Evolutionary conservation across 2,888 invertebrate genomes (phyloP), one percentile per base, ranked within the genome.

Genomic region (Sminthurinus aureus): DNA sequence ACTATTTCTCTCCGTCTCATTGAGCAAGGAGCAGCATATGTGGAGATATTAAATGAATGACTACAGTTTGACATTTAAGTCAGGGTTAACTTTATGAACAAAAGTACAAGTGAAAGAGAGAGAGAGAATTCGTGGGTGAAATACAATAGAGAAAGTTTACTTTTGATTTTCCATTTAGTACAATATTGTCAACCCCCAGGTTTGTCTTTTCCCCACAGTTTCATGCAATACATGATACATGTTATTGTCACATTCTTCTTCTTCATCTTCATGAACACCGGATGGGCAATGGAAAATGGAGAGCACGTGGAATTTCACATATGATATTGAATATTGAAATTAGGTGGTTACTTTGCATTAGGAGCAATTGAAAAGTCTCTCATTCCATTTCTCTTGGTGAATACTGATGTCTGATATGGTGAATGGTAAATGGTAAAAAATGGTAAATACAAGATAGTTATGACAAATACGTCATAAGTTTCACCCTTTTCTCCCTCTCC

Each of bases 371-470:
- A 15, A 13, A 18, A 58, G 58, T 58, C 58, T 58, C 58, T 58
- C 38, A 38, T 38, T 58, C 9, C 58, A 58, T 11, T 58, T 18
- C 18, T 58, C 58, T 58, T 11, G 4, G 15, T 58, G 15, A 13
- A 58, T 58, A 15, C 58, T 13, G 58, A 58, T 58, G 2, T 58
- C 58, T 13, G 58, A 13, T 69, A 20, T 69, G 4, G 22, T 64
- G 9, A 38, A 38, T 38, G n/a, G n/a, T 15, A 18, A 20, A 69
- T 69, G 69, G 69, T 69, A 69, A 69, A 69, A 18, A 20, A 69
- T 69, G 69, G 69, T 69, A 69, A 69, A 69, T 69, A 69, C 69
- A 69, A 69, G 69, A 69, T 69, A 69, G 69, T 69, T 69, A 69
- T 22, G 69, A 69, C 69, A 69, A 69, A 22, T 69, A 58, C 58